A percentile compares a stretch with the other conserved stretches of the same genome.
phyloP scores from a whole-genome alignment of 92 coral and sea anemone genomes.

The Siderastrea radians region DNA sequence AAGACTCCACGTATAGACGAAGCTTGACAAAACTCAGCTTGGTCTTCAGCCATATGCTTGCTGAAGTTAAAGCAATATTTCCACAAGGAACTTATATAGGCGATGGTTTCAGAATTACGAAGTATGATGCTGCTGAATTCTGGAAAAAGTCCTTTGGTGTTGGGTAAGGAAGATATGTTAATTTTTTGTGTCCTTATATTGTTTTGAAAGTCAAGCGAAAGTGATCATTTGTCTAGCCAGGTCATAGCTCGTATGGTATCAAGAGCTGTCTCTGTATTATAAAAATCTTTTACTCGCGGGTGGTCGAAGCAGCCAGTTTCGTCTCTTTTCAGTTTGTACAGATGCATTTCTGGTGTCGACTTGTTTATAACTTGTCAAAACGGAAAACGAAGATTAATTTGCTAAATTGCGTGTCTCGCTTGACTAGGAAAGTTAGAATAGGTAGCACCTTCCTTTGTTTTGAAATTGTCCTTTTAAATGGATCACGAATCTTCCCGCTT shows the following conservation, averaged over 20 bases:
- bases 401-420: background rate
- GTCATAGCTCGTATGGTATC: background rate
- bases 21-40: constrained; percentile 95
- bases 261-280: background rate
- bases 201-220: constrained; percentile 9
- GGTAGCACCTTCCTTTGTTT: constrained; percentile 2
- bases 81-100: constrained; percentile 97
- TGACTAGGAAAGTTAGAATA: background rate
- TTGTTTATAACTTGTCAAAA: background rate
- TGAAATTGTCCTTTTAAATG: background rate
- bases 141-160: constrained; percentile 97
- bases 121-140: constrained; percentile 97
- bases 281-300: constrained; percentile 4
- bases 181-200: constrained; percentile 9
- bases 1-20: constrained; percentile 88
- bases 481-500: background rate
- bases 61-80: constrained; percentile 98
- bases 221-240: background rate
- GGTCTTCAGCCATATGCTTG: constrained; percentile 97
- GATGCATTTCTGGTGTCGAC: background rate
- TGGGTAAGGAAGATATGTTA: constrained; percentile 69
- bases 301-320: background rate
- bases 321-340: background rate
- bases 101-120: constrained; percentile 94
- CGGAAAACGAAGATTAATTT: background rate